A percentile compares a stretch with the other conserved stretches of the same genome.
phyloP scores from a whole-genome alignment of 2,797 vertebrate species.

The Lutjanus campechanus region DNA sequence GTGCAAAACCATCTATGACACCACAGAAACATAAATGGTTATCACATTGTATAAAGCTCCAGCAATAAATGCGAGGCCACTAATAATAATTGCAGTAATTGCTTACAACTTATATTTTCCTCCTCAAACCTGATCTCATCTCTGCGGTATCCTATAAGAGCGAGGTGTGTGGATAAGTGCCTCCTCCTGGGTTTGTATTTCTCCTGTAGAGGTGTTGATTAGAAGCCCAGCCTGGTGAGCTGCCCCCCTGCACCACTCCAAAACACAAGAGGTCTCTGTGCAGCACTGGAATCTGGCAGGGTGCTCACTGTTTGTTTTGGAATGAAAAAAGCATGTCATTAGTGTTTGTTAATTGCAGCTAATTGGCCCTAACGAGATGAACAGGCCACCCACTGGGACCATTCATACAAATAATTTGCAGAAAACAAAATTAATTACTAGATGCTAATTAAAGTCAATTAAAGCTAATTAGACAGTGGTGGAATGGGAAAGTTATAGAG shows the following conservation, averaged over 20 bases:
- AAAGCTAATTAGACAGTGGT: slow-evolving; percentile 92
- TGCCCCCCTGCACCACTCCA: slow-evolving; percentile 61
- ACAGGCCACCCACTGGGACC: slow-evolving; percentile 97
- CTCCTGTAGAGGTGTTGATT: slow-evolving; percentile 77
- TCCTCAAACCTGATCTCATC: no score
- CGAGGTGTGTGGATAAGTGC: slow-evolving; percentile 48
- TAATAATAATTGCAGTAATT: slow-evolving; percentile 8
- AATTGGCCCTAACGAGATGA: slow-evolving; percentile 99
- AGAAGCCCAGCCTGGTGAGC: slow-evolving; percentile 55
- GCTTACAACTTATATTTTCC: neutral
- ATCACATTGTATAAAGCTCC: no score
- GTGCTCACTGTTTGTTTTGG: slow-evolving; percentile 95
- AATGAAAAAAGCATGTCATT: slow-evolving; percentile 93
- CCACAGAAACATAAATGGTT: neutral
- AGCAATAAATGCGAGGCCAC: neutral
- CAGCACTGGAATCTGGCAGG: slow-evolving; percentile 83
- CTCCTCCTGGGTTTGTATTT: slow-evolving; percentile 65
- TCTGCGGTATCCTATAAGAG: slow-evolving; percentile 11
- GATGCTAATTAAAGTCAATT: slow-evolving; percentile 97
- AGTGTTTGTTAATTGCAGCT: slow-evolving; percentile 99
- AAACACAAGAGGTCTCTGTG: slow-evolving; percentile 78
- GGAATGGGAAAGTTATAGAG: slow-evolving; percentile 69
- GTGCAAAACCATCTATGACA: neutral
- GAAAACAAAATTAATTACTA: slow-evolving; percentile 99
- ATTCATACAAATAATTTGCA: slow-evolving; percentile 97